Evolutionary conservation across 2,113 vertebrate genomes (phyloP).

Genomic region (Talpa occidentalis): DNA sequence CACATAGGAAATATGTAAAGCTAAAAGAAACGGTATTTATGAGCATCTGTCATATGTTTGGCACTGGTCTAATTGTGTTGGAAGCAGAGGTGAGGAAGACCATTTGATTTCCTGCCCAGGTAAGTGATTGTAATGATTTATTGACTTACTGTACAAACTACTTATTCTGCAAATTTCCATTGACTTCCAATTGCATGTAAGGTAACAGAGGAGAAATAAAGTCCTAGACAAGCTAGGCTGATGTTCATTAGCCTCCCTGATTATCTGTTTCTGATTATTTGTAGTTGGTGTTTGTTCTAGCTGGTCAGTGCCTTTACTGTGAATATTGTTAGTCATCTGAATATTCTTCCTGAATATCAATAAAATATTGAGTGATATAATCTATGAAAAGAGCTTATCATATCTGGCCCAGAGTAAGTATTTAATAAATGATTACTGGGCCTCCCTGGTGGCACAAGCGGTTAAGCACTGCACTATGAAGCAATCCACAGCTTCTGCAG

Average conservation of each 20-base stretch:
- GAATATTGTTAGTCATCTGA: background rate
- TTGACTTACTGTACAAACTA: background rate
- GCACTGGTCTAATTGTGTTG: background rate
- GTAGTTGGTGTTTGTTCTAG: background rate
- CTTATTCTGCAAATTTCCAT: background rate
- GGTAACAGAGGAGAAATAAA: background rate
- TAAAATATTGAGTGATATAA: background rate
- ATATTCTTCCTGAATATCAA: background rate
- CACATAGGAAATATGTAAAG: background rate
- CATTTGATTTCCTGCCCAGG: background rate
- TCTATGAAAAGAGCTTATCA: background rate
- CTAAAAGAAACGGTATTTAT: background rate
- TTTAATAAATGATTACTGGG: background rate
- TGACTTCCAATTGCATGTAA: background rate
- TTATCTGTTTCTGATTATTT: background rate
- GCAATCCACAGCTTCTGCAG: too few relatives aligned
- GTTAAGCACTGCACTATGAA: too few relatives aligned
- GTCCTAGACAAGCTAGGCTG: background rate
- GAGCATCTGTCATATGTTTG: background rate
- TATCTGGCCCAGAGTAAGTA: background rate
- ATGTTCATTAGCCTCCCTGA: background rate
- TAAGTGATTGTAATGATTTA: constrained; percentile 16
- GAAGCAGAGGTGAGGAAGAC: background rate
- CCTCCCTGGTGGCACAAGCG: too few relatives aligned
- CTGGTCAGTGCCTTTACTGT: background rate